Percentiles rank a stretch among this genome's conserved stretches.
Conservation (phyloP, 2,797 vertebrate genomes). For the Ctenosaura bakeri region DNA sequence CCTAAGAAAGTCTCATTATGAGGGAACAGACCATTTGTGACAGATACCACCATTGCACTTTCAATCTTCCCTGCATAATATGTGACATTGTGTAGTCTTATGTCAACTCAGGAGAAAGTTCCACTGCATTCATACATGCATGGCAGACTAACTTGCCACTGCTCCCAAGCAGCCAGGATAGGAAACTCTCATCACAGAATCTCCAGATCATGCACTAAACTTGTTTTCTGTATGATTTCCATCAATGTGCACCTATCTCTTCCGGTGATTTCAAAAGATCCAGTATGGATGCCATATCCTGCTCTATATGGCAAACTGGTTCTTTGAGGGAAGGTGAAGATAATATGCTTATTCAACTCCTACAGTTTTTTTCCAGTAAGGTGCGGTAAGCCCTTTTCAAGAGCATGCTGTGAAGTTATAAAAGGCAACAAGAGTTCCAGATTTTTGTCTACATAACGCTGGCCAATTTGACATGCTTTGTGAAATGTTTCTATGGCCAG, state of each 20-base stretch:
- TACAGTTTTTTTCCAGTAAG: not conserved
- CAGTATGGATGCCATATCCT: slow-evolving; percentile 7
- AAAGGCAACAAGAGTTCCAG: not conserved
- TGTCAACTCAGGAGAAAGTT: no score
- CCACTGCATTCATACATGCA: no score
- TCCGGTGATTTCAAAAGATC: not conserved
- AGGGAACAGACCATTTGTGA: no score
- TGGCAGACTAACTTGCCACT: no score
- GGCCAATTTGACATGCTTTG: not conserved
- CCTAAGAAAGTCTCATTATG: not conserved
- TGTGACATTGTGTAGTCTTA: not conserved
- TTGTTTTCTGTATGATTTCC: not conserved
- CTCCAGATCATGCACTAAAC: not conserved
- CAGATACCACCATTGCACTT: not conserved
- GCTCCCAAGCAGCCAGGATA: no score
- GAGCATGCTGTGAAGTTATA: not conserved
- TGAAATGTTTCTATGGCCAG: not conserved
- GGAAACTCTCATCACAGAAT: not conserved
- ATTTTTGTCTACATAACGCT: not conserved
- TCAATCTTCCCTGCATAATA: not conserved
- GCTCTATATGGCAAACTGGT: not conserved
- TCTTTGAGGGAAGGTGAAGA: not conserved
- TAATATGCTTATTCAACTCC: not conserved
- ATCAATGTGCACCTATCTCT: not conserved
- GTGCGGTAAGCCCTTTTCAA: not conserved